A percentile compares a stretch with the other conserved stretches of the same genome.
Conservation (phyloP, 2,797 vertebrate genomes). For the Melanotaenia boesemani region DNA sequence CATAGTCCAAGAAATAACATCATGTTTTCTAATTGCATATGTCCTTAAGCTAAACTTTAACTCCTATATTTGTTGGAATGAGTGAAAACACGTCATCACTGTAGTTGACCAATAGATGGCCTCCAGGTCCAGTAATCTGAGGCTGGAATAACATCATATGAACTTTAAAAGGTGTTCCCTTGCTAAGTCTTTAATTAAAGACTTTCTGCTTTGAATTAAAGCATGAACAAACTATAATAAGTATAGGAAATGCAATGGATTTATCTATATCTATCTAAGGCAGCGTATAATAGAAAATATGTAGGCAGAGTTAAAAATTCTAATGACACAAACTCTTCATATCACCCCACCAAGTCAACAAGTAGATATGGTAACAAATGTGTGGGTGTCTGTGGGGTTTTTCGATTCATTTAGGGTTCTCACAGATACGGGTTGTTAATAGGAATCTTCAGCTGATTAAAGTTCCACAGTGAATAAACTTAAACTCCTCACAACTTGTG, state of each 20-base stretch:
- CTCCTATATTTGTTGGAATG: background rate
- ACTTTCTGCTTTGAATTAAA: background rate
- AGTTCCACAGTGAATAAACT: background rate
- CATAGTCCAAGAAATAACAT: background rate
- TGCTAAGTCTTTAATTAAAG: background rate
- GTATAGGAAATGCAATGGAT: background rate
- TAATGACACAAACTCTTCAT: background rate
- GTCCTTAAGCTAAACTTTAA: background rate
- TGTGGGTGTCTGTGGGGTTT: background rate
- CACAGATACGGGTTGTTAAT: background rate
- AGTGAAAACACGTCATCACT: background rate
- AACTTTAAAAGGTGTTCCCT: background rate
- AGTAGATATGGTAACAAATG: background rate
- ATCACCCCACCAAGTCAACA: background rate
- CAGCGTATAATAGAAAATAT: background rate
- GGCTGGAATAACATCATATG: background rate
- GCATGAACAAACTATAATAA: background rate
- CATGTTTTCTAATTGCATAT: background rate
- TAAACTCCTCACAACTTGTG: no score
- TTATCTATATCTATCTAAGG: background rate
- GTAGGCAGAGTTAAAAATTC: background rate
- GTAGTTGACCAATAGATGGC: slow-evolving; percentile 65
- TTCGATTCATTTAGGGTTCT: background rate
- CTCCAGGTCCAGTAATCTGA: slow-evolving; percentile 6
- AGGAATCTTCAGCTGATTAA: background rate